Conservation (phyloP, 2,888 invertebrate genomes). For the Lasioglossum marginatum region DNA sequence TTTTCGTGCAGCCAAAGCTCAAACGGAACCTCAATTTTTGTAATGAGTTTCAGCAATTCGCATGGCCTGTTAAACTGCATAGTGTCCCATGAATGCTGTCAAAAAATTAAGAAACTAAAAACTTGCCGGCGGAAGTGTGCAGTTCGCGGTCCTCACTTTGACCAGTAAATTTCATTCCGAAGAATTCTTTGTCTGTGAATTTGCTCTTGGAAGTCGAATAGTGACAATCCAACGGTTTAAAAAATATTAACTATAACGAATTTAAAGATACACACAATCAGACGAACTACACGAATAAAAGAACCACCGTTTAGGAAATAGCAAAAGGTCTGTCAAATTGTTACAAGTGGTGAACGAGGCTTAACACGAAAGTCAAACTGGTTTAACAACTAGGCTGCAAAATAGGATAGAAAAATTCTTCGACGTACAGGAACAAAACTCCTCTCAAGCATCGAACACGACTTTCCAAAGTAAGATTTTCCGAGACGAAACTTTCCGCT, state of each 20-base stretch:
- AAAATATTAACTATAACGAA: background rate
- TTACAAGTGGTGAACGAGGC: background rate
- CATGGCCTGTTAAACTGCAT: background rate
- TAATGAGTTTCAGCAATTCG: background rate
- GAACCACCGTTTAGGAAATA: background rate
- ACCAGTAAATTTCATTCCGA: background rate
- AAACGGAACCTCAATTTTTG: slow-evolving; percentile 9
- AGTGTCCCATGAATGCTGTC: background rate
- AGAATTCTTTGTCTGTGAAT: background rate
- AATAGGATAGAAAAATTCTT: background rate
- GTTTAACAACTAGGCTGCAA: background rate
- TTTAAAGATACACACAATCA: no score
- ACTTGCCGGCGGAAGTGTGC: background rate
- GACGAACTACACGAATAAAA: no score
- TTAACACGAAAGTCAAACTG: background rate
- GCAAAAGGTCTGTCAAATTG: background rate
- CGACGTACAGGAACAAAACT: background rate
- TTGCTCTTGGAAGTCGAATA: background rate
- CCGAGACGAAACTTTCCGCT: background rate
- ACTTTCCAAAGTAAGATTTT: background rate
- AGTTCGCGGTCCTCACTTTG: background rate
- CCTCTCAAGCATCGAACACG: background rate
- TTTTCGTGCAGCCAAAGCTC: background rate
- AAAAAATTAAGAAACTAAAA: background rate
- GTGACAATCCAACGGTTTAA: background rate